Base-by-base conservation (phyloP, 1,140 invertebrate genomes). In the Potamilus streckersoni region DNA sequence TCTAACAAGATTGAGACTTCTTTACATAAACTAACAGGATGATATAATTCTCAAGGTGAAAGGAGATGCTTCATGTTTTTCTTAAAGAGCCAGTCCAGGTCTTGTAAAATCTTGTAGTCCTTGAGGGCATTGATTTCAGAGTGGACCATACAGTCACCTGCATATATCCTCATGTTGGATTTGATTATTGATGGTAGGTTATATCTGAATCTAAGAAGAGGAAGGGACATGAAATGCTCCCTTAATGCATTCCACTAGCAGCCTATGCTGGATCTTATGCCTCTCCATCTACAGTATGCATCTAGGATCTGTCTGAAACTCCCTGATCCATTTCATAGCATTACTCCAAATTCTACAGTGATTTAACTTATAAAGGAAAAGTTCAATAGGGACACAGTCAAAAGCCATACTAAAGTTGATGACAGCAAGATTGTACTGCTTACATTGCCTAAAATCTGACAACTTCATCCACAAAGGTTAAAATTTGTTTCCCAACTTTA, bases 381-480 rank as follows among this genome's bases (percentile, higher is more conserved):
- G 78, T 6, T 69, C 6, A 38, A 76, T 76, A 11, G 78, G 76
- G 13, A 80, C 79, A 27, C 70, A 76, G 67, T 79, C 78, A 66
- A 78, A 82, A 12, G 80, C 78, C 71, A 82, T 81, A 19, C 75
- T 74, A 16, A 80, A 76, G 58, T 82, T 76, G 12, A 82, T 66
- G 20, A 82, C 79, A 11, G 70, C 74, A 23, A 81, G 65, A 59
- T 77, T 76, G 16, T 66, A 38, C 63, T 80, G 80, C n/a, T 63
- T 67, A 14, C 60, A 19, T 56, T 20, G 56, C 81, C 73, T 3
- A 59, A 16, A 31, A 62, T 1, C 56, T 19, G 1, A 67, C 63
- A 16, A 83, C 61, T 65, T 81, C 78, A 27, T 81, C 49, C 11
- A 75, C 65, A 1, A 73, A 76, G 15, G 62, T 71, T 31, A 74